Evolutionary conservation across 2,888 invertebrate genomes (phyloP), one percentile per base, ranked within the genome.

Genomic region (Metopia argyrocephala): DNA sequence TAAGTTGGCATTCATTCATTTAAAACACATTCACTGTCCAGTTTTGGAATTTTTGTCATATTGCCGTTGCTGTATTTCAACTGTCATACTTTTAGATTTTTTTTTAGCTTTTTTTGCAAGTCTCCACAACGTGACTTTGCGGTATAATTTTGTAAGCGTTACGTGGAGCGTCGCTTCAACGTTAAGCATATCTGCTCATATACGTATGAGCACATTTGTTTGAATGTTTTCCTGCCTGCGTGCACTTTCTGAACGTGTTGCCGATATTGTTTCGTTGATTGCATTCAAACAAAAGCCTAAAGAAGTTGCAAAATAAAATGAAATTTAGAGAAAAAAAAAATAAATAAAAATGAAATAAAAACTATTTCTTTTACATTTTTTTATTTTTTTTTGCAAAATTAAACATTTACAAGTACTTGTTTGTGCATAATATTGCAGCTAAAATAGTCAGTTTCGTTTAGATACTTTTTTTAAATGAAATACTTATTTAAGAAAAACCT

Each of bases 201-300:
- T n/a, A 21, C 23, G 45, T 45, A 15, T 52, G 21, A 31, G 65
- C 52, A n/a, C 52, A 23, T 31, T 2, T 27, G 52, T 64, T 65
- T 31, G 46, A 56, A 31, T 57, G 62, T 76, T 71, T 48, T 61
- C 75, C 74, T 78, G 69, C 74, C 81, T 74, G 81, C 78, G 65
- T 81, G 81, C 81, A 81, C 81, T 81, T 81, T 38, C 38, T 81
- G 78, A 81, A 81, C 81, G 81, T 81, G 81, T 81, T 74, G 81
- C 81, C 78, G 81, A 81, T 81, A 81, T 66, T 75, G 74, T 69
- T 70, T 74, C 21, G 45, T 75, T 75, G 81, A 81, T 81, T 81
- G 81, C 81, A 78, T 70, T 81, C 73, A 62, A 75, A 78, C 78
- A 78, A 78, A 81, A 78, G 81, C 71, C 78, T 27, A 27, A 70